Percentiles rank a stretch among this genome's conserved stretches.
phyloP scores from a whole-genome alignment of 2,113 vertebrate species.

The Cryptomyrus ogoouensis region DNA sequence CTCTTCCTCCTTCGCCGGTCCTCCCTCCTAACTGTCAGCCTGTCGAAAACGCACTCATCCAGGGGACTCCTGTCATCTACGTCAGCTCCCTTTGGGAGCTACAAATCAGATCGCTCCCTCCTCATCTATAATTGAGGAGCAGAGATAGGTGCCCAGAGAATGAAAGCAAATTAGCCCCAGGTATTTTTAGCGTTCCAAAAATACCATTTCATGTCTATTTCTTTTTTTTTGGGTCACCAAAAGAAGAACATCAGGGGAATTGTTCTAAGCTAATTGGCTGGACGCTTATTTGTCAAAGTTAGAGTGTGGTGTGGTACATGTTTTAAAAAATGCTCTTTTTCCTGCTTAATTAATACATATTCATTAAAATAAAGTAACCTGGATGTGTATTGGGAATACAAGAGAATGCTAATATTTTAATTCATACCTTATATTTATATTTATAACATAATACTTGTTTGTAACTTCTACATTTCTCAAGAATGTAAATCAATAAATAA shows the following conservation, averaged over 20 bases:
- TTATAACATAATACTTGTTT: neutral
- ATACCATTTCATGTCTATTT: slow-evolving; percentile 47
- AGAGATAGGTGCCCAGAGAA: slow-evolving; percentile 56
- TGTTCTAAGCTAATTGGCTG: neutral
- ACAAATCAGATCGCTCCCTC: slow-evolving; percentile 60
- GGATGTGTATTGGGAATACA: neutral
- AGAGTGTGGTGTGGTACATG: neutral
- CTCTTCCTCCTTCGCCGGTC: neutral
- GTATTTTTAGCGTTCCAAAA: slow-evolving; percentile 64
- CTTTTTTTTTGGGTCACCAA: slow-evolving; percentile 43
- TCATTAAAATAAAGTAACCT: neutral
- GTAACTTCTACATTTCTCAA: neutral
- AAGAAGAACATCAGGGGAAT: neutral
- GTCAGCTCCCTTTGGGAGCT: slow-evolving; percentile 44
- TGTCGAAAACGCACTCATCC: slow-evolving; percentile 30
- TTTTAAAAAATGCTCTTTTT: neutral
- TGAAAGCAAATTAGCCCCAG: slow-evolving; percentile 61
- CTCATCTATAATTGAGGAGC: slow-evolving; percentile 65
- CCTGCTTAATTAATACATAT: neutral
- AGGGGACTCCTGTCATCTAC: slow-evolving; percentile 37
- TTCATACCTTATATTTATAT: neutral
- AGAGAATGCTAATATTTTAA: neutral
- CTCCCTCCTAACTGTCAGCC: neutral
- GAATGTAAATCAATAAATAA: neutral
- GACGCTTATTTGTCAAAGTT: neutral